Base-by-base conservation (phyloP, 2,888 invertebrate species). In the Alsophila aescularia region DNA sequence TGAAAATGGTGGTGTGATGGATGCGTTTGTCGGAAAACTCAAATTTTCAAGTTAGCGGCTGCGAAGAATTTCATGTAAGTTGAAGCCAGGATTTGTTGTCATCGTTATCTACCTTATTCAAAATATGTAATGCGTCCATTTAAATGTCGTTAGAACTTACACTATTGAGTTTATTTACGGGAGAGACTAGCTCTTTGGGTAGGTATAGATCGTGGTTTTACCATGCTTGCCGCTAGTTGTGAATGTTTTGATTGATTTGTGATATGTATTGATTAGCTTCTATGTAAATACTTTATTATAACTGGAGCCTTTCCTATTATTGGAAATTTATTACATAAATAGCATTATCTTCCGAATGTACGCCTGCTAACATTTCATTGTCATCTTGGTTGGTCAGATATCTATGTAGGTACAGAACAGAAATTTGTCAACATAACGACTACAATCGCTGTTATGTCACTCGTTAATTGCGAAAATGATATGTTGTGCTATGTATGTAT, bases 1-100 rank as follows among this genome's bases (percentile, higher is more conserved):
- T 86, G 87, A 86, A 90, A 87, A 90, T 91, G 90, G 89, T 85
- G 85, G 85, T 84, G 86, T 88, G 87, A 90, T 85, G 84, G 85
- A 81, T 77, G 79, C 81, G 77, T 78, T 83, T 82, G 85, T 84
- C 79, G 82, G 75, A 84, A 82, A 80, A 77, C 76, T 77, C 68
- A 64, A 75, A 80, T 85, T 86, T 89, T 87, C 85, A 83, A 82
- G 82, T 87, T 88, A 71, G 81, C 80, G 74, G 82, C 82, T 85
- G 80, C 76, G 75, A 72, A 67, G 69, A 81, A 79, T 79, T 79
- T 64, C 71, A 72, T 72, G 86, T 88, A 66, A 82, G 85, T 85
- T 66, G 61, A 63, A 58, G 58, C 57, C 58, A 75, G 72, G 74
- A 69, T 74, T 60, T 67, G 66, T 31, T 70, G 63, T 65, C 72